A percentile compares a stretch with the other conserved stretches of the same genome.
These are phyloP conservation scores for Phytoseiulus persimilis DNA, from an alignment of 2,888 invertebrate genomes.

Conservation along the genomic window DNA sequence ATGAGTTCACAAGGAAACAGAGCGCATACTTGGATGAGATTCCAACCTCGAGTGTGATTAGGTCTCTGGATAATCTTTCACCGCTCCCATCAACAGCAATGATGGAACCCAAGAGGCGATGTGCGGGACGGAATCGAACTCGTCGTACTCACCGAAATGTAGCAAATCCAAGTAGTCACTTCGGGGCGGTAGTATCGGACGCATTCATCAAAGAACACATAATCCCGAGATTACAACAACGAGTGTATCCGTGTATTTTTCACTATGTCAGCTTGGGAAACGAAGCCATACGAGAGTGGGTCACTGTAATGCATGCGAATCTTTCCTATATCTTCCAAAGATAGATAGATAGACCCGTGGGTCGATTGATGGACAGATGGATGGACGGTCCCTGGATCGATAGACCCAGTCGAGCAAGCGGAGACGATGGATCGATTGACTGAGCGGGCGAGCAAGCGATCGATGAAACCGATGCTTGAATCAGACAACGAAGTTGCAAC, in stretches of 20 bases:
- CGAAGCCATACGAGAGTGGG: neutral
- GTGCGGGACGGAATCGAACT: neutral
- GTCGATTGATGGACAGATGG: neutral
- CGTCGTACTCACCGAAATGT: neutral
- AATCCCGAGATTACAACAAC: neutral
- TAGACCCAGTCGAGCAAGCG: neutral
- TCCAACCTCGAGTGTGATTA: no score
- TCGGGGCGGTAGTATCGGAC: neutral
- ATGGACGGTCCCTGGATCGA: neutral
- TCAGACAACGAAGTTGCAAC: neutral
- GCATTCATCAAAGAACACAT: neutral
- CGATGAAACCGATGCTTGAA: neutral
- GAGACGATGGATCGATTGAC: neutral
- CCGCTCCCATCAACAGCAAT: no score
- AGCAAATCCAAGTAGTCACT: neutral
- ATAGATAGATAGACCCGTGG: neutral
- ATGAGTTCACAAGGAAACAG: no score
- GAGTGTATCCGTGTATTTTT: neutral
- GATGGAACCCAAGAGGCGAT: no score
- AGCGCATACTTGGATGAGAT: no score
- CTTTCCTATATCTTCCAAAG: neutral
- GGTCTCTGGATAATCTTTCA: no score
- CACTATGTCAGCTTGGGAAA: neutral
- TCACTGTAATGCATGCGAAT: slow-evolving; percentile 5
- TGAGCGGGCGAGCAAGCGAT: no score